Evolutionary conservation across 2,113 vertebrate species (phyloP), one percentile per base, ranked within the genome.

Genomic region (Actenoides hombroni): DNA sequence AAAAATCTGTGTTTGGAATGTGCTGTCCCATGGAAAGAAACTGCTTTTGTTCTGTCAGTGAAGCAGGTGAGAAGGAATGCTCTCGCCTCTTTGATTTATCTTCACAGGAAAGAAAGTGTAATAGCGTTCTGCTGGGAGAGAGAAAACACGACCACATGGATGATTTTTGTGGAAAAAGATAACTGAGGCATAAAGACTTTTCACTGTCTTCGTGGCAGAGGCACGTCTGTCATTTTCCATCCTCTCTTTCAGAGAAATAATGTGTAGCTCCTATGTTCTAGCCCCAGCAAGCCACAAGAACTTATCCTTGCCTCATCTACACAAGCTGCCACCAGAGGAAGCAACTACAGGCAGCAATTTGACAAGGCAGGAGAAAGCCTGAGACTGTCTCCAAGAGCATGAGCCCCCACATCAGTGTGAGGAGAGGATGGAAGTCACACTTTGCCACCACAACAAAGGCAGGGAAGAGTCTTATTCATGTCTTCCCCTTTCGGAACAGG

Each of bases 51-150:
- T 74, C 67, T 42, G 65, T 20, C 35, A 56, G 2, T 33, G 53
- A 44, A 33, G 39, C 12, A 7, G 40, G 35, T 18, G n/a, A 89
- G 37, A 29, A 49, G 40, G 49, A 9, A 64, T 76, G n/a, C 18
- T 71, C 57, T 29, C 1, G 1, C 31, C 17, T 17, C 33, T 33
- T 1, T 1, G 5, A 42, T 6, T 26, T n/a, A 37, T 16, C 61
- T 24, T 46, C 83, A 40, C 2, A 37, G 13, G 8, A 78, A 85
- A 37, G 10, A 8, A 78, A 85, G 44, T 6, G 2, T n/a, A n/a
- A 16, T 6, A 5, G 5, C 5, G 39, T 29, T 39, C 39, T 59
- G 28, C 24, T 31, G 31, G n/a, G 37, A 56, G 26, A 70, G 46
- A 51, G 26, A 76, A 71, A 86, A 83, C 4, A 29, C 26, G n/a